Conservation (phyloP, 2,797 vertebrate species). For the Heteromormyrus szaboi region DNA sequence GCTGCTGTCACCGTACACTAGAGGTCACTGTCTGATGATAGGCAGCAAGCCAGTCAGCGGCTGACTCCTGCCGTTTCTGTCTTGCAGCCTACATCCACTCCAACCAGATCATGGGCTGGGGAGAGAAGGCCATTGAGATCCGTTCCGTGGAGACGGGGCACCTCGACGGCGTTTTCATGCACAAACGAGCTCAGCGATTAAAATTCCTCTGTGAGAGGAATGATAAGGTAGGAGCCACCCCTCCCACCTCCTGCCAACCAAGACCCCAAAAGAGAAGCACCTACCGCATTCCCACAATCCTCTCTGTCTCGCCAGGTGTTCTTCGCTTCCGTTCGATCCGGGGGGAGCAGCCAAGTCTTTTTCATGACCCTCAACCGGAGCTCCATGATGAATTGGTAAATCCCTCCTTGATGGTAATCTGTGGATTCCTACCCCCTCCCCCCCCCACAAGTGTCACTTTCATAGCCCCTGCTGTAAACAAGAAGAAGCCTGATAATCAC, state of each 20-base stretch:
- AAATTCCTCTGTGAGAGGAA: slow-evolving; percentile 87
- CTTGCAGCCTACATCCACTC: slow-evolving; percentile 84
- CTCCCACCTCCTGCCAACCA: not conserved
- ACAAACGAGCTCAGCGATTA: slow-evolving; percentile 83
- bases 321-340: slow-evolving; percentile 95
- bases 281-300: not conserved
- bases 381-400: slow-evolving; percentile 99
- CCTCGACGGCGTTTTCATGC: slow-evolving; percentile 87
- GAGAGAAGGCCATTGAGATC: slow-evolving; percentile 87
- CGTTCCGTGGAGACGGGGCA: slow-evolving; percentile 84
- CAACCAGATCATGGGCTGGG: slow-evolving; percentile 90
- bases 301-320: slow-evolving; percentile 71
- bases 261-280: no score
- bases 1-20: not conserved
- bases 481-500: slow-evolving; percentile 16
- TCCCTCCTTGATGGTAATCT: slow-evolving; percentile 36
- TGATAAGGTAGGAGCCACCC: slow-evolving; percentile 69
- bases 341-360: slow-evolving; percentile 98
- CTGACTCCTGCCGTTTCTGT: slow-evolving; percentile 31
- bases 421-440: slow-evolving; percentile 36
- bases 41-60: not conserved
- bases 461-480: slow-evolving; percentile 7
- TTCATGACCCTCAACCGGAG: slow-evolving; percentile 99
- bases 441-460: not conserved
- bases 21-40: not conserved